phyloP scores from a whole-genome alignment of 2,888 invertebrate species.

The Cepaea hortensis region DNA sequence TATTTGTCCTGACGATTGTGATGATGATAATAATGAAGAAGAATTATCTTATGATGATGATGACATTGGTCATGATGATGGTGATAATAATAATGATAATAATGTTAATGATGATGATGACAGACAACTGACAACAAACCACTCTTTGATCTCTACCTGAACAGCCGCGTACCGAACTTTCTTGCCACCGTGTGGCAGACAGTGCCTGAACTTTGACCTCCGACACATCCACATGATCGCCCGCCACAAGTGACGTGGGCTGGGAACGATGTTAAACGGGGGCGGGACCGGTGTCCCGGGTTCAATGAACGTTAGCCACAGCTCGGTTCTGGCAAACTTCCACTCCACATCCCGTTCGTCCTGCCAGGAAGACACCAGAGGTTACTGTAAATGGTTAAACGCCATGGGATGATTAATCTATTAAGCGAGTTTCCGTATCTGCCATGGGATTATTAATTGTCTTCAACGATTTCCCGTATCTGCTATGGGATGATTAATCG shows the following conservation, averaged over 20 bases:
- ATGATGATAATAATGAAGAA: no score
- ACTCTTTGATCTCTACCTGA: slow-evolving; percentile 38
- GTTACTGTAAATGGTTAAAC: no score
- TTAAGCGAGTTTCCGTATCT: no score
- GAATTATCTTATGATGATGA: no score
- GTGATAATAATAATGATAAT: no score
- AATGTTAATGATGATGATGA: background rate
- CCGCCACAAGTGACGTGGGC: slow-evolving; percentile 50
- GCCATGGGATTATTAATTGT: no score
- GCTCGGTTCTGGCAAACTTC: slow-evolving; percentile 63
- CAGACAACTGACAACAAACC: background rate
- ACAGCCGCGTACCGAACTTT: slow-evolving; percentile 51
- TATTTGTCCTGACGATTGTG: no score
- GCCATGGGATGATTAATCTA: no score
- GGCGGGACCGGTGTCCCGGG: slow-evolving; percentile 62
- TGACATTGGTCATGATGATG: no score
- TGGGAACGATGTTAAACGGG: slow-evolving; percentile 65
- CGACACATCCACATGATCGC: slow-evolving; percentile 49
- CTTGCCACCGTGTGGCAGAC: slow-evolving; percentile 52
- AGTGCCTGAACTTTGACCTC: slow-evolving; percentile 49
- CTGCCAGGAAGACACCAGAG: slow-evolving; percentile 40
- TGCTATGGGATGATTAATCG: no score
- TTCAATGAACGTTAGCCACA: slow-evolving; percentile 65
- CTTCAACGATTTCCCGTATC: no score
- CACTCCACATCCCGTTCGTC: slow-evolving; percentile 62